A percentile compares a stretch with the other conserved stretches of the same genome.
phyloP scores from a whole-genome alignment of 37 sponge, comb jelly and placozoan genomes.

The Haliclona indistincta region DNA sequence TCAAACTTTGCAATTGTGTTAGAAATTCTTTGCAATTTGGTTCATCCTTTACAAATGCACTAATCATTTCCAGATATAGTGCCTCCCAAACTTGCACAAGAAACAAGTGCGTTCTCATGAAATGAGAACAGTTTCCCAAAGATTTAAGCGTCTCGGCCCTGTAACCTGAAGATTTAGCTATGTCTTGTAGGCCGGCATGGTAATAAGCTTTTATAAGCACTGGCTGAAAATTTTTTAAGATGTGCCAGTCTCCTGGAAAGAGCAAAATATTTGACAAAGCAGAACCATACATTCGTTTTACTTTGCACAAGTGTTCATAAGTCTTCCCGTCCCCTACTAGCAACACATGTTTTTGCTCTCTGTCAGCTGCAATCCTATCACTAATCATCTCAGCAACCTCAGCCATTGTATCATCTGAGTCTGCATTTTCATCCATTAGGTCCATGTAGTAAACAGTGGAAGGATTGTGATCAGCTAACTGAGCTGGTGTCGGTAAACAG shows the following conservation, averaged over 20 bases:
- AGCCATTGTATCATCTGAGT: background rate
- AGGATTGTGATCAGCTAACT: background rate
- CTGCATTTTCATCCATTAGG: background rate
- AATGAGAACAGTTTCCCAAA: background rate
- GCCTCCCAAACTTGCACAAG: conserved; percentile 30
- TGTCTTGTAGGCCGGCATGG: conserved; percentile 7
- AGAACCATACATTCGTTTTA: background rate
- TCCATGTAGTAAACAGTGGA: background rate
- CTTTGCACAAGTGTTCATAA: background rate
- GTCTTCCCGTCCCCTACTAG: background rate
- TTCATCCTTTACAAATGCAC: background rate
- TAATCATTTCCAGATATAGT: conserved; percentile 11
- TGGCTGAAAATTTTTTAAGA: background rate
- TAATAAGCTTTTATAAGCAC: conserved; percentile 11
- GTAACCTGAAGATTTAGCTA: conserved; percentile 11
- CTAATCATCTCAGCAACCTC: background rate
- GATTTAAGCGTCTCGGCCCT: conserved; percentile 3
- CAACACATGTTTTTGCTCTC: background rate
- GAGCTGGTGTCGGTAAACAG: background rate
- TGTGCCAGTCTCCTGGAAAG: conserved; percentile 29
- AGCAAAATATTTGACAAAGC: conserved; percentile 8
- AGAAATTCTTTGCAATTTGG: too few species aligned
- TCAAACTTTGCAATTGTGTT: too few species aligned
- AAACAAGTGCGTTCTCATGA: conserved; percentile 23
- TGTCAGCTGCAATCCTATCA: background rate